These are phyloP conservation scores for Arctia plantaginis DNA, from an alignment of 2,888 invertebrate species.

Conservation along the genomic window DNA sequence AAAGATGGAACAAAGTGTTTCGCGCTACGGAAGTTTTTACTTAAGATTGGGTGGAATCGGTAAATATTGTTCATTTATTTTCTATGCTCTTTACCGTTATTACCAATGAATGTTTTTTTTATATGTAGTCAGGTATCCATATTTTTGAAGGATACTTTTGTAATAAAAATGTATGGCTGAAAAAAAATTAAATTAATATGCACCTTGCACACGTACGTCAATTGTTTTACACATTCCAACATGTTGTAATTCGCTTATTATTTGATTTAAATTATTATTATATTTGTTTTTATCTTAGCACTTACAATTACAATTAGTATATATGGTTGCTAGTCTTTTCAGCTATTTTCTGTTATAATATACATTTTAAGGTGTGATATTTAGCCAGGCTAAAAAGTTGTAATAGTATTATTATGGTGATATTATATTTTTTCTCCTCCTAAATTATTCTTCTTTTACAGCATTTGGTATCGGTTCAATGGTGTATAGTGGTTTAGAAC, in stretches of 20 bases:
- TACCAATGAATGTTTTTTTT: no score
- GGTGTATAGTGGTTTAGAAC: constrained; percentile 90
- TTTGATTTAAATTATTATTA: neutral
- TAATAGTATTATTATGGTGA: neutral
- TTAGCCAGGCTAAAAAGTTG: neutral
- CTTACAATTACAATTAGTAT: no score
- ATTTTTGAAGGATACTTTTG: neutral
- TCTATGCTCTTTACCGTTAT: constrained; percentile 14
- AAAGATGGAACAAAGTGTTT: constrained; percentile 76
- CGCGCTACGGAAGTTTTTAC: constrained; percentile 94
- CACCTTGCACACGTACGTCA: neutral
- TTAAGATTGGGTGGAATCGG: constrained; percentile 93
- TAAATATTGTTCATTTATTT: constrained; percentile 63
- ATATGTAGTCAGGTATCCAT: neutral
- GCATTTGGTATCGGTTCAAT: constrained; percentile 89
- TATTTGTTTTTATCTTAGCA: neutral
- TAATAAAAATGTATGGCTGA: neutral
- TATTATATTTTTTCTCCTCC: no score
- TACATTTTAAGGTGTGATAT: no score
- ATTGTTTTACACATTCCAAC: neutral
- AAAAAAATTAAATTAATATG: no score
- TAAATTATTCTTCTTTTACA: constrained; percentile 47
- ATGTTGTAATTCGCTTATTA: no score
- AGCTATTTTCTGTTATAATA: no score
- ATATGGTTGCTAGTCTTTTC: no score